Evolutionary conservation across 2,797 vertebrate genomes (phyloP).

Genomic region (Oreonectes daqikongensis): DNA sequence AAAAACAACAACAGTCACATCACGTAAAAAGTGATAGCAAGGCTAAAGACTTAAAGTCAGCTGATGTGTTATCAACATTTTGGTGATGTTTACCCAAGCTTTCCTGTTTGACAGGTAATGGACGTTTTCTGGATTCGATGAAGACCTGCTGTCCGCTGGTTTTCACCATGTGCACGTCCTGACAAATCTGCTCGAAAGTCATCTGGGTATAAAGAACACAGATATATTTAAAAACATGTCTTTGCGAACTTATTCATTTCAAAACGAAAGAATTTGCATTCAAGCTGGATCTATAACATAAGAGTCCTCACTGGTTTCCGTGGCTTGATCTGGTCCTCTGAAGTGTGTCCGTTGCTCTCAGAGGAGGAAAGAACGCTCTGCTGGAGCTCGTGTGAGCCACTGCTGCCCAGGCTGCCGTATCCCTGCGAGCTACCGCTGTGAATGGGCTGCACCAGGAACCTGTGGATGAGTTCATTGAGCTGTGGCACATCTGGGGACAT

Average conservation of each 20-base stretch:
- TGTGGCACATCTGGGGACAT: slow-evolving; percentile 75
- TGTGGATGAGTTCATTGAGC: slow-evolving; percentile 82
- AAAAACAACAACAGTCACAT: background rate
- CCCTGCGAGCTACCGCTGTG: slow-evolving; percentile 81
- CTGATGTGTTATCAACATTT: background rate
- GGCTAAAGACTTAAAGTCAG: background rate
- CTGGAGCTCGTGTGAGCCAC: slow-evolving; percentile 80
- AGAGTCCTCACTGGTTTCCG: slow-evolving; percentile 49
- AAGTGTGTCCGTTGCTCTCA: slow-evolving; percentile 72
- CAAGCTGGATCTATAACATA: background rate
- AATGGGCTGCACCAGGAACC: slow-evolving; percentile 81
- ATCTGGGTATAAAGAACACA: slow-evolving; percentile 53
- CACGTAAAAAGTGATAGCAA: background rate
- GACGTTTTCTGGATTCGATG: slow-evolving; percentile 69
- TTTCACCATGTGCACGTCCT: slow-evolving; percentile 68
- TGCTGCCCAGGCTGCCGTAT: slow-evolving; percentile 82
- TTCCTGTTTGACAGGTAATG: slow-evolving; percentile 47
- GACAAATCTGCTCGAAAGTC: slow-evolving; percentile 71
- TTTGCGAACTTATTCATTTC: too few species aligned
- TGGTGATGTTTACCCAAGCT: slow-evolving; percentile 45
- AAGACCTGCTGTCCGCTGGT: slow-evolving; percentile 67
- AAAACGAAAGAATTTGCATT: too few species aligned
- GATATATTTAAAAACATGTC: too few species aligned
- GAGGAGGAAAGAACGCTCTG: slow-evolving; percentile 83
- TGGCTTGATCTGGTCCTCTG: slow-evolving; percentile 26